Conservation (phyloP, 2,797 vertebrate species). For the Phalloptychus januarius region DNA sequence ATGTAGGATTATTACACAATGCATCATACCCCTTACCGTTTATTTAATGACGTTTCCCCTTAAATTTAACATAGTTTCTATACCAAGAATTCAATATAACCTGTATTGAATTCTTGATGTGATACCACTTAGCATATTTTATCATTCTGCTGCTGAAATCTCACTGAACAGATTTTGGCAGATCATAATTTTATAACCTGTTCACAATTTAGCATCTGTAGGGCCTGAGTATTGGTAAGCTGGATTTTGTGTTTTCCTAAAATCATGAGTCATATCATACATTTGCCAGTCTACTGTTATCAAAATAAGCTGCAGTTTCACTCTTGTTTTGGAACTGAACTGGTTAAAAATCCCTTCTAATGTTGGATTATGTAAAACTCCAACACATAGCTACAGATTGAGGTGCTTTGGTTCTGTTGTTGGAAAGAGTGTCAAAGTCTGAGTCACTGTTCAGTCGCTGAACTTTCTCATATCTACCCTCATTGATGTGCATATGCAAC, state of each 20-base stretch:
- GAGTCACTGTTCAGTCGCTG: neutral
- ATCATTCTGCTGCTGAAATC: too few species aligned
- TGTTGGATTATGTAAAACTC: neutral
- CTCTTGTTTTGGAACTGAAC: neutral
- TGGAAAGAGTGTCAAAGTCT: neutral
- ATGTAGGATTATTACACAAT: neutral
- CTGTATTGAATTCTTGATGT: neutral
- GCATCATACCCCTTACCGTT: neutral
- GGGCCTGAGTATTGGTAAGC: neutral
- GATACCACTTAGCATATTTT: neutral
- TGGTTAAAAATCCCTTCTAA: neutral
- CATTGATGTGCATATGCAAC: neutral
- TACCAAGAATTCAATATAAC: too few species aligned
- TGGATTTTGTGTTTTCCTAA: neutral
- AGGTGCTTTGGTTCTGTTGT: neutral
- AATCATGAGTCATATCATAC: neutral
- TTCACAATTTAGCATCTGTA: neutral
- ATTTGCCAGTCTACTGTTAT: neutral
- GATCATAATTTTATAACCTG: neutral
- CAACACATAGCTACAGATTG: neutral
- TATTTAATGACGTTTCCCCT: neutral
- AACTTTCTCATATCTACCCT: neutral
- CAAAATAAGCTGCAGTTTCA: neutral
- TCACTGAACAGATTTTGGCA: neutral
- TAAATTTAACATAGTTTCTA: neutral